These are phyloP conservation scores for Babyrousa celebensis DNA, from an alignment of 2,797 vertebrate genomes.

Conservation along the genomic window DNA sequence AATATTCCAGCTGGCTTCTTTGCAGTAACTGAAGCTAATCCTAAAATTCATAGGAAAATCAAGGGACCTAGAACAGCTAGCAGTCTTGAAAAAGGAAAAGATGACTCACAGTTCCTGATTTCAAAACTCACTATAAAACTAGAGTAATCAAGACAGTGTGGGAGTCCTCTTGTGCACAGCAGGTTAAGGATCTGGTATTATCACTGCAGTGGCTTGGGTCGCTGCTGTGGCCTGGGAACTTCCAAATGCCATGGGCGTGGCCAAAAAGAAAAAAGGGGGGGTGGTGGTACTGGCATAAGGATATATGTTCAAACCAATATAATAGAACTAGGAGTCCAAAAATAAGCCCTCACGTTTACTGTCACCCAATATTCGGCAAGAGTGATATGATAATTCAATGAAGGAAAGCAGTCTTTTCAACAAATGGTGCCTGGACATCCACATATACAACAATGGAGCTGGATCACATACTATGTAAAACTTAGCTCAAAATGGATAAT, in stretches of 20 bases:
- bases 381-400: neutral
- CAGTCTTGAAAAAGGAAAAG: neutral
- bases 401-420: neutral
- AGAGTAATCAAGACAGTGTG: neutral
- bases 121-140: neutral
- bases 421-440: neutral
- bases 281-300: neutral
- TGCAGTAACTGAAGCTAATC: neutral
- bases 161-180: too few species aligned
- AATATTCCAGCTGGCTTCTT: neutral
- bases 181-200: too few species aligned
- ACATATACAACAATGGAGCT: neutral
- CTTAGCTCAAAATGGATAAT: neutral
- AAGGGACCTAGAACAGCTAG: neutral
- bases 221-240: too few species aligned
- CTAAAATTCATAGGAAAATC: constrained; percentile 52
- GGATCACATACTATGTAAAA: neutral
- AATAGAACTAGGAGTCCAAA: neutral
- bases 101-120: neutral
- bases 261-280: too few species aligned
- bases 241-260: too few species aligned
- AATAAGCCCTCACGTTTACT: neutral
- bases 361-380: neutral
- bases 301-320: neutral
- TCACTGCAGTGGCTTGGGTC: too few species aligned